These are phyloP conservation scores for Protophormia terraenovae DNA, from an alignment of 2,888 invertebrate genomes.

Conservation along the genomic window DNA sequence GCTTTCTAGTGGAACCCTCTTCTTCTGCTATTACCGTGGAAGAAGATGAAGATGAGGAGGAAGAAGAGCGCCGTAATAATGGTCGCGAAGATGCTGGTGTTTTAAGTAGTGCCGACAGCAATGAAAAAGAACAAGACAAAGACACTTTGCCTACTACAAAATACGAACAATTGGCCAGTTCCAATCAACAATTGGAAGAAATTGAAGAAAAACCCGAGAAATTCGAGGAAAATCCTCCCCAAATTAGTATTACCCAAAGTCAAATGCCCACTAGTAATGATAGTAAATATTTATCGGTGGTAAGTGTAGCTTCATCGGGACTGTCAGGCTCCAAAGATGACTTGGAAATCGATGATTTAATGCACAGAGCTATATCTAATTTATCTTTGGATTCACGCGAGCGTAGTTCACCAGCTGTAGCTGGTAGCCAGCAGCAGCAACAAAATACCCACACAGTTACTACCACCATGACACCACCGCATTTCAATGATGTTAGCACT, in stretches of 20 bases:
- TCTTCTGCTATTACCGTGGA: constrained; percentile 77
- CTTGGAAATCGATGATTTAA: constrained; percentile 80
- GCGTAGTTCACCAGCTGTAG: constrained; percentile 77
- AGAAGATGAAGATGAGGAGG: constrained; percentile 76
- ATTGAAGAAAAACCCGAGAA: constrained; percentile 64
- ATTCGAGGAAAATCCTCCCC: constrained; percentile 47
- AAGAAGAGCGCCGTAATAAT: constrained; percentile 31
- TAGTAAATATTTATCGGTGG: constrained; percentile 75
- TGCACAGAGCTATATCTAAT: constrained; percentile 81
- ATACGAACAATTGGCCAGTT: constrained; percentile 75
- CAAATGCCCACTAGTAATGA: constrained; percentile 67
- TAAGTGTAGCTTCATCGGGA: constrained; percentile 59
- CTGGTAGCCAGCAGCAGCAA: constrained; percentile 49
- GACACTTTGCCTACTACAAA: constrained; percentile 71
- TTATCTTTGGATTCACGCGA: constrained; percentile 80
- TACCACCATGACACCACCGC: constrained; percentile 71
- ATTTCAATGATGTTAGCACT: constrained; percentile 81
- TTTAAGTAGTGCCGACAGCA: constrained; percentile 78
- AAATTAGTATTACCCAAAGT: constrained; percentile 60
- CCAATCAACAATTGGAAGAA: constrained; percentile 73
- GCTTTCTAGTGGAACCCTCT: constrained; percentile 75
- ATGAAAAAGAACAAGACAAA: constrained; percentile 75
- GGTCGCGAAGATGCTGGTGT: constrained; percentile 75
- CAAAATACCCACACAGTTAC: constrained; percentile 62
- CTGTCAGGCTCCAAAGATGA: constrained; percentile 78